A percentile compares a stretch with the other conserved stretches of the same genome.
These are phyloP conservation scores for Procapra przewalskii DNA, from an alignment of 2,113 vertebrate genomes.

Conservation along the genomic window DNA sequence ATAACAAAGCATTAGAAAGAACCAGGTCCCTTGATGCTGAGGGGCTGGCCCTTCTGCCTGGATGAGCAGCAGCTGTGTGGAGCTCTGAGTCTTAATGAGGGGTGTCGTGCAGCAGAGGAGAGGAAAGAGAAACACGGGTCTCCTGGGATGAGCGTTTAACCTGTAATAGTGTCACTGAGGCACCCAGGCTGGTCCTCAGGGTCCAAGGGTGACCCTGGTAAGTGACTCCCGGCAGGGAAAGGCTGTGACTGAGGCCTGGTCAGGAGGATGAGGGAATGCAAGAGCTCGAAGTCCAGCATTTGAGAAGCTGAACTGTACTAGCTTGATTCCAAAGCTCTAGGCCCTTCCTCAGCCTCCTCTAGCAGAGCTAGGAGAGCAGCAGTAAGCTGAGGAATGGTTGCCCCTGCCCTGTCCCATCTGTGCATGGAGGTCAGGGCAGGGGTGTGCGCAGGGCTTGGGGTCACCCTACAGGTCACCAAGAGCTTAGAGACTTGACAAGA, in stretches of 20 bases:
- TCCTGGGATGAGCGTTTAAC: too few relatives aligned
- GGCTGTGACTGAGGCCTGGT: not conserved
- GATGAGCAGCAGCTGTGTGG: not conserved
- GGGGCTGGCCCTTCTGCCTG: not conserved
- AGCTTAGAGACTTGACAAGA: not conserved
- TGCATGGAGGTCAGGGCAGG: accelerated
- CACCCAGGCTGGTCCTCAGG: not conserved
- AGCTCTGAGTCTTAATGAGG: not conserved
- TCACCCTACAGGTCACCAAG: not conserved
- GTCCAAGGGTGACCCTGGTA: not conserved
- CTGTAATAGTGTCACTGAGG: not conserved
- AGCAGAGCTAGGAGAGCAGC: not conserved
- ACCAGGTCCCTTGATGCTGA: not conserved
- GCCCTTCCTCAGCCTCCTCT: not conserved
- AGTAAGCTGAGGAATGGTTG: accelerated
- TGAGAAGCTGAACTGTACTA: not conserved
- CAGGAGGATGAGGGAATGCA: not conserved
- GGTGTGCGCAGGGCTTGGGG: not conserved
- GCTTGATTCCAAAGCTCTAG: not conserved
- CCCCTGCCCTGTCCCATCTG: not conserved
- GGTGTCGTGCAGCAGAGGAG: not conserved
- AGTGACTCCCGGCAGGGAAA: not conserved
- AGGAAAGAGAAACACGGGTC: not conserved
- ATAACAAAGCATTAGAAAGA: not conserved
- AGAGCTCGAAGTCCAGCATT: not conserved